A percentile compares a stretch with the other conserved stretches of the same genome.
Conservation (phyloP, 2,113 vertebrate genomes). For the Spea bombifrons region DNA sequence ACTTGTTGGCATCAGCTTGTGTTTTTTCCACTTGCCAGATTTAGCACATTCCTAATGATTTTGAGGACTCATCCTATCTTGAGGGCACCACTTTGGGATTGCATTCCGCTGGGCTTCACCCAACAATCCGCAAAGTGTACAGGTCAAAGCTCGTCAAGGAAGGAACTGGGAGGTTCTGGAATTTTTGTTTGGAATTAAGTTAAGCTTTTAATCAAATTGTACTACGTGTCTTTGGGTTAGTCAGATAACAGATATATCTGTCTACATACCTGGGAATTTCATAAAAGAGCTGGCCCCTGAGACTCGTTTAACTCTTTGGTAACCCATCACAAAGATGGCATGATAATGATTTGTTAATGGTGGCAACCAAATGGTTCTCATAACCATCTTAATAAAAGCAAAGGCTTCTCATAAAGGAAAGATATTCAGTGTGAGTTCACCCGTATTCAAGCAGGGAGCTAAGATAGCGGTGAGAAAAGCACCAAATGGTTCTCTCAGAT, state of each 20-base stretch:
- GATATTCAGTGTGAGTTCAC: too few species aligned
- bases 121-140: background rate
- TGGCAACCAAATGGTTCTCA: background rate
- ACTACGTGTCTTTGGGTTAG: background rate
- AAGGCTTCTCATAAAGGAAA: background rate
- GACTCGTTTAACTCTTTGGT: too few species aligned
- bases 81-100: background rate
- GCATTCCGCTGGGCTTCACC: background rate
- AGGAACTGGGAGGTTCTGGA: background rate
- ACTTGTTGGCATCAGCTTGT: slow-evolving; percentile 16
- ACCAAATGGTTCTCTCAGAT: too few species aligned
- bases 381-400: background rate
- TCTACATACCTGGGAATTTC: too few species aligned
- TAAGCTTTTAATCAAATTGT: background rate
- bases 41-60: slow-evolving; percentile 35
- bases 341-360: too few species aligned
- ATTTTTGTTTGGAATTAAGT: background rate
- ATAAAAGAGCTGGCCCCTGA: too few species aligned
- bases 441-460: too few species aligned
- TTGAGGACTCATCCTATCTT: slow-evolving; percentile 31
- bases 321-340: too few species aligned
- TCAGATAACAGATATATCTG: too few species aligned
- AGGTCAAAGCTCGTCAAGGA: slow-evolving; percentile 8
- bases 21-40: background rate
- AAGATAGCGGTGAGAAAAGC: too few species aligned